Base-by-base conservation (phyloP, 1,140 invertebrate species). In the Nebria ingens region DNA sequence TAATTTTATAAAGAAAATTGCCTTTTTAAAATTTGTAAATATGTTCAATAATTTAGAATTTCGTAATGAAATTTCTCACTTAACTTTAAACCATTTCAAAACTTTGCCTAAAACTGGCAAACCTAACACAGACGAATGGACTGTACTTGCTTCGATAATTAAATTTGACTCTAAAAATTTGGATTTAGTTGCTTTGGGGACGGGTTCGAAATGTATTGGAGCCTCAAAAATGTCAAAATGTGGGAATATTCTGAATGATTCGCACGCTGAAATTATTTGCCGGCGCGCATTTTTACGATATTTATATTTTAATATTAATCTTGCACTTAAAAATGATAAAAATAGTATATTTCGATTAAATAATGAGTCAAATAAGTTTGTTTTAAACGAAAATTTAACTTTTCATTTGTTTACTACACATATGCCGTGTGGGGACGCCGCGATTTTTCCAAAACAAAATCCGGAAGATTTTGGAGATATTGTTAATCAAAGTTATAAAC, bases 341-440 rank as follows among this genome's bases (percentile, higher is more conserved):
- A 52, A 49, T 23, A 62, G 71, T 40, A 60, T 76, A 54, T 76
- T 79, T 57, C 55, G 63, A 25, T 57, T 64, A 23, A 58, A 68
- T 21, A 63, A 68, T 13, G 57, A 67, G 1, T 58, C 60, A 4
- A 53, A 62, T 40, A 66, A 63, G 54, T 82, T 79, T 66, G 59
- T 61, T 56, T 55, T 89, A 0, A 82, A 79, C 59, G 52, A 73
- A n/a, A 71, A 73, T 11, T 66, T 90, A 45, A 74, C 78, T 13
- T 94, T 93, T 73, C 85, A 93, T 71, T 87, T 97, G 64, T 93
- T 87, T 65, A 84, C 86, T 19, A 92, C 86, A 60, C 87, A 92
- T 65, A 81, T 85, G 34, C 93, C 93, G 45, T 97, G 93, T 76
- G 94, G 94, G 0, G 94, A 97, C 82, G 93, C 91, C 19, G 85